Evolutionary conservation across 1,140 invertebrate genomes (phyloP).

Genomic region (Amphibalanus amphitrite): DNA sequence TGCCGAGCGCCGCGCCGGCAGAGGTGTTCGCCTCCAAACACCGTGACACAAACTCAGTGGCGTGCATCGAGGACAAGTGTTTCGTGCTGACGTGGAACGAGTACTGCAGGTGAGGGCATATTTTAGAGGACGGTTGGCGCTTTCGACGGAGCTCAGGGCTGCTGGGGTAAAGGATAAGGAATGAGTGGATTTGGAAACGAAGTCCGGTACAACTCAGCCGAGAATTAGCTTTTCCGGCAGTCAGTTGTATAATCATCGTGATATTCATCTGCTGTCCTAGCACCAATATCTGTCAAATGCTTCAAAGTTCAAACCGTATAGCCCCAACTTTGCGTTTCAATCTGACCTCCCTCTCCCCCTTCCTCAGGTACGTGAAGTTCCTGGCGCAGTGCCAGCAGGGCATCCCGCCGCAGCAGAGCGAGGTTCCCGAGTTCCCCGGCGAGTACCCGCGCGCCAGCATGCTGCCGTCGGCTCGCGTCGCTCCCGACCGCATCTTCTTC

Average conservation of each 20-base stretch:
- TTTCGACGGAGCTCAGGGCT: too few relatives aligned
- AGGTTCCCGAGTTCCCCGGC: slow-evolving; percentile 35
- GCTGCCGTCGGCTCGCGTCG: slow-evolving; percentile 52
- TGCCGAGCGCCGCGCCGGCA: slow-evolving; percentile 32
- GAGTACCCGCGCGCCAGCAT: slow-evolving; percentile 33
- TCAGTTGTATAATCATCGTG: too few relatives aligned
- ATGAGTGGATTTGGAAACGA: too few relatives aligned
- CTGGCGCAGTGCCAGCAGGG: slow-evolving; percentile 40
- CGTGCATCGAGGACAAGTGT: slow-evolving; percentile 95
- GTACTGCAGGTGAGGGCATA: slow-evolving; percentile 84
- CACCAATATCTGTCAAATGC: too few relatives aligned
- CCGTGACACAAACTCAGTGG: slow-evolving; percentile 57
- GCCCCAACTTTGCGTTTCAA: too few relatives aligned
- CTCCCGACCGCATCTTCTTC: slow-evolving; percentile 77
- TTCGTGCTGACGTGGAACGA: slow-evolving; percentile 92
- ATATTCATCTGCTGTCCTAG: too few relatives aligned
- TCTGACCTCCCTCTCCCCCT: slow-evolving; percentile 8
- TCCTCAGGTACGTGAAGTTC: slow-evolving; percentile 41
- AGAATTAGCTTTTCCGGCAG: too few relatives aligned
- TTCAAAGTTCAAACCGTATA: too few relatives aligned
- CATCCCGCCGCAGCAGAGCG: slow-evolving; percentile 33
- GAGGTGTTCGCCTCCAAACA: slow-evolving; percentile 92
- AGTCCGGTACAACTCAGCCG: too few relatives aligned
- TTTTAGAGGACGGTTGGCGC: too few relatives aligned
- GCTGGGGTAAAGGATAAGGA: too few relatives aligned